phyloP scores from a whole-genome alignment of 2,888 invertebrate genomes.

The Eulithis prunata region DNA sequence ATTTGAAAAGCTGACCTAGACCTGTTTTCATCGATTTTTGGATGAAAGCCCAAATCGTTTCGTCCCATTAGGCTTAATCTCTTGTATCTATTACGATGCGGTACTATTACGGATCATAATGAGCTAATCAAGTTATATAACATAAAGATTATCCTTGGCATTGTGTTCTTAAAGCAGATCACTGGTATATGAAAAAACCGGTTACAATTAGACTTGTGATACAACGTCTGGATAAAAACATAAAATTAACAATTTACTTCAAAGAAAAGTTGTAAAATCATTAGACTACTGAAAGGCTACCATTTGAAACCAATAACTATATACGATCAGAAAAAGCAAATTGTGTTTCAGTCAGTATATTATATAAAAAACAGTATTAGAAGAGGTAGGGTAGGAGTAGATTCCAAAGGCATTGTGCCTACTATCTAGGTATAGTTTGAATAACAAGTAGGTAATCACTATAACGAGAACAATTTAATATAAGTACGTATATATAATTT shows the following conservation, averaged over 20 bases:
- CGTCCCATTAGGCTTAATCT: constrained; percentile 58
- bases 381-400: too few species aligned
- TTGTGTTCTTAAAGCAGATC: neutral
- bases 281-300: too few species aligned
- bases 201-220: neutral
- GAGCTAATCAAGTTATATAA: constrained; percentile 11
- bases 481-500: neutral
- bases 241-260: neutral
- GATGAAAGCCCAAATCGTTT: constrained; percentile 68
- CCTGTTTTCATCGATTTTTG: constrained; percentile 66
- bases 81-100: constrained; percentile 48
- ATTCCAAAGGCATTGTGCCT: too few species aligned
- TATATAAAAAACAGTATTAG: too few species aligned
- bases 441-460: too few species aligned
- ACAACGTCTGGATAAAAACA: neutral
- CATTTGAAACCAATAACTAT: too few species aligned
- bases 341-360: too few species aligned
- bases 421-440: too few species aligned
- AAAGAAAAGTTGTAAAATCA: too few species aligned
- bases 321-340: too few species aligned
- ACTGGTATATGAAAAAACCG: neutral
- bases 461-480: neutral
- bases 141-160: neutral
- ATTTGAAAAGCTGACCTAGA: constrained; percentile 66
- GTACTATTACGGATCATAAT: constrained; percentile 35